Evolutionary conservation across 2,797 vertebrate genomes (phyloP).

Genomic region (Enteromius argenteus): DNA sequence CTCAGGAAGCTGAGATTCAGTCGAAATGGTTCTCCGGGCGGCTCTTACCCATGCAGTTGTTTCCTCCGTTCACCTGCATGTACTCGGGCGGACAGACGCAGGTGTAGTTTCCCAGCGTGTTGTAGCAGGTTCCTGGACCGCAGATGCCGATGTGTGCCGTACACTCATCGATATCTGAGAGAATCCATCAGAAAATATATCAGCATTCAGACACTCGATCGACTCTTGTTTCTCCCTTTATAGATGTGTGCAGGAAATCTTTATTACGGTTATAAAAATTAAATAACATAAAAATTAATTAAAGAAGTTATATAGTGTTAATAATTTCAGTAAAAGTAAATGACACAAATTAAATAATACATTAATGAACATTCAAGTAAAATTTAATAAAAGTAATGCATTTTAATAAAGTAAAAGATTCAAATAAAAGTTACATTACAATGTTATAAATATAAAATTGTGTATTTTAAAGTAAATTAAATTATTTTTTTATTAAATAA

Average conservation of each 20-base stretch:
- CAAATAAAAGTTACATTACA: neutral
- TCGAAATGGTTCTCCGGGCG: neutral
- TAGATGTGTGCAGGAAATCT: neutral
- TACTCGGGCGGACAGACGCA: slow-evolving; percentile 93
- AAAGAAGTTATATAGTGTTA: neutral
- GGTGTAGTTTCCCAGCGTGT: slow-evolving; percentile 93
- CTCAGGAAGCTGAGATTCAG: no score
- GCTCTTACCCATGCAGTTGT: slow-evolving; percentile 92
- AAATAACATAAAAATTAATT: neutral
- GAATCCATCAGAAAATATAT: neutral
- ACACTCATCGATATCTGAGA: slow-evolving; percentile 92
- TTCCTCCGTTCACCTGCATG: slow-evolving; percentile 94
- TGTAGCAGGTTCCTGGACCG: slow-evolving; percentile 93
- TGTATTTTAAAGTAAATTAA: no score
- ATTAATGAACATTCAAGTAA: neutral
- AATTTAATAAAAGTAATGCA: neutral
- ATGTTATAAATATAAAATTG: neutral
- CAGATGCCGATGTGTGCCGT: slow-evolving; percentile 88
- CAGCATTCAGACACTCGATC: neutral
- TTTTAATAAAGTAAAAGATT: neutral
- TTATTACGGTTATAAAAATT: neutral
- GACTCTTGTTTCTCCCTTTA: neutral
- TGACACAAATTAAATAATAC: neutral
- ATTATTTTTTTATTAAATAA: no score
- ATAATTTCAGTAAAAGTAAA: neutral